phyloP scores from a whole-genome alignment of 2,888 invertebrate genomes.

The Catocala fraxini region DNA sequence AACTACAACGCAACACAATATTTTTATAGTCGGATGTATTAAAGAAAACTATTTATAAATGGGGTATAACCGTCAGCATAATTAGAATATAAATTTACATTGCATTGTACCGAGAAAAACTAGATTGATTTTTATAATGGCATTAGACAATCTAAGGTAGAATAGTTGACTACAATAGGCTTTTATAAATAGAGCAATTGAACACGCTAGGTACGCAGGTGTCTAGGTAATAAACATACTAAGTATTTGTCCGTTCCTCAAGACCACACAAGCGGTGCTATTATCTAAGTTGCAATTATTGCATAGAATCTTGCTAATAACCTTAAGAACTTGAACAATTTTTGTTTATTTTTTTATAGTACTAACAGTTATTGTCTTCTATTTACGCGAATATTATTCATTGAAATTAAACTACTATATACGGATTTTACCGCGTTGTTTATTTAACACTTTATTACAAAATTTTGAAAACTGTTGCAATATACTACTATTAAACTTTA shows the following conservation, averaged over 20 bases:
- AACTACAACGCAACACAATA: not conserved
- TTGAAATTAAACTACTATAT: no score
- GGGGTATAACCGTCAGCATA: constrained; percentile 3
- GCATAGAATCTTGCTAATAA: not conserved
- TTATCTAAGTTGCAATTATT: constrained; percentile 2
- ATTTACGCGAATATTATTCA: no score
- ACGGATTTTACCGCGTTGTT: no score
- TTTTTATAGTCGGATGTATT: not conserved
- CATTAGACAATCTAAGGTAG: constrained; percentile 11
- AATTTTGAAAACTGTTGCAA: no score
- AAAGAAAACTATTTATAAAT: not conserved
- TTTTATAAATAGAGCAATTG: constrained; percentile 18
- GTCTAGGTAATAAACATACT: constrained; percentile 9
- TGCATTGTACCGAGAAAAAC: constrained; percentile 14
- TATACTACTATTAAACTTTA: no score
- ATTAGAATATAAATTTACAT: constrained; percentile 10
- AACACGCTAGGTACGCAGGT: constrained; percentile 17
- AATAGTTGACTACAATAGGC: constrained; percentile 23
- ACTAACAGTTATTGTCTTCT: not conserved
- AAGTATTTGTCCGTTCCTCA: constrained; percentile 8
- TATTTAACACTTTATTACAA: no score
- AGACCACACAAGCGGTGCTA: not conserved
- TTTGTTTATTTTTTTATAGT: not conserved
- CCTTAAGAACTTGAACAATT: not conserved
- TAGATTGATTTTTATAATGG: constrained; percentile 16